Conservation (phyloP, 2,888 invertebrate species). For the Idaea biselata region DNA sequence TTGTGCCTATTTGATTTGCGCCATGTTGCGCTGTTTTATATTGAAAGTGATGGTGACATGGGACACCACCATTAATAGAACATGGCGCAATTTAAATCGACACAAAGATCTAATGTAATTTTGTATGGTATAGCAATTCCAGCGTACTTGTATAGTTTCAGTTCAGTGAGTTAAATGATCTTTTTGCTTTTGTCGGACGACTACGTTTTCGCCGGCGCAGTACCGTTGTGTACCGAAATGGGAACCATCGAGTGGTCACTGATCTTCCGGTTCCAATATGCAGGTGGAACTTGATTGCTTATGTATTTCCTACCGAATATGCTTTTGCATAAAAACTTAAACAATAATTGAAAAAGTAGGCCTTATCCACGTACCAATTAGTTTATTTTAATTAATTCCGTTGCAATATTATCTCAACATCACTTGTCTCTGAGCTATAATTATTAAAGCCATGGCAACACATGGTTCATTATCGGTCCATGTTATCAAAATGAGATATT, state of each 20-base stretch:
- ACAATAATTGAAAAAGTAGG: no score
- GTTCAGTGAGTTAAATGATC: constrained; percentile 20
- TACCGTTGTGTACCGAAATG: constrained; percentile 74
- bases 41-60: no score
- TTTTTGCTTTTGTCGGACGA: constrained; percentile 34
- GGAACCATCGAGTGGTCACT: constrained; percentile 59
- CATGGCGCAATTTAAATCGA: no score
- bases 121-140: no score
- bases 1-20: no score
- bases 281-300: constrained; percentile 21
- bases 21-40: no score
- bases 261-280: constrained; percentile 65
- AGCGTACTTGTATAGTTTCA: no score
- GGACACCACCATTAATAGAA: no score
- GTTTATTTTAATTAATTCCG: neutral
- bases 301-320: neutral
- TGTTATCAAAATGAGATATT: constrained; percentile 28
- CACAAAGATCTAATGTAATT: no score
- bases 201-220: constrained; percentile 56
- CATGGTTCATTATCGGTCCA: neutral
- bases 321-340: neutral
- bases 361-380: neutral
- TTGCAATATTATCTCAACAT: neutral
- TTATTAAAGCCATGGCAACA: neutral
- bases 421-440: neutral